phyloP scores from a whole-genome alignment of 64 coral and sea anemone genomes.

The Actinia equina region DNA sequence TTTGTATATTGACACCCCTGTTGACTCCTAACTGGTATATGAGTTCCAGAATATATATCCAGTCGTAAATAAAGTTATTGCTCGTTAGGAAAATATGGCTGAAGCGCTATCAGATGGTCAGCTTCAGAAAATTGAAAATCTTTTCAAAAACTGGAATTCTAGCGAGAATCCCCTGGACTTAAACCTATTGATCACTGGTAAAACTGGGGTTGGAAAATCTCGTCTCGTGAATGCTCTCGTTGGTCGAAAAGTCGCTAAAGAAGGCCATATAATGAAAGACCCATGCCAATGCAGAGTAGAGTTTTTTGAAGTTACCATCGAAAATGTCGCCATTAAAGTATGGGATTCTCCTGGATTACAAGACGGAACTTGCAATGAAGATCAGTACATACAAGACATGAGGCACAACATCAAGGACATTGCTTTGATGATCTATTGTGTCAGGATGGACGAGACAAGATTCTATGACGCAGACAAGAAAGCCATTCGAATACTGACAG shows the following conservation, averaged over 20 bases:
- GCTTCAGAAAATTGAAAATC: too few species aligned
- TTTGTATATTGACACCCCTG: too few species aligned
- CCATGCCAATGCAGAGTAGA: not conserved
- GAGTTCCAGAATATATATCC: too few species aligned
- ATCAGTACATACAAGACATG: not conserved
- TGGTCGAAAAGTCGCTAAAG: conserved; percentile 9
- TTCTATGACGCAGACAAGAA: conserved; percentile 2
- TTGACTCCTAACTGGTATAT: too few species aligned
- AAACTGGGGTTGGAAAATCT: conserved; percentile 48
- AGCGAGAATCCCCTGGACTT: not conserved
- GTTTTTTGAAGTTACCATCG: not conserved
- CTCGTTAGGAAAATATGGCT: too few species aligned
- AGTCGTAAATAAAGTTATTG: too few species aligned
- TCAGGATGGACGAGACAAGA: conserved; percentile 30
- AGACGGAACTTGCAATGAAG: conserved; percentile 14
- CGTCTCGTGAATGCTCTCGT: conserved; percentile 40
- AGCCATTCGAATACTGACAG: not conserved
- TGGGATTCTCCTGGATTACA: conserved; percentile 49
- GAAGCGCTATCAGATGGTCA: too few species aligned
- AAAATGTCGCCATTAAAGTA: not conserved
- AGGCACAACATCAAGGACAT: not conserved
- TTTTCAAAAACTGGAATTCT: too few species aligned
- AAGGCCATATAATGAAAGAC: not conserved
- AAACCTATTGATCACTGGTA: conserved; percentile 32
- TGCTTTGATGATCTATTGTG: conserved; percentile 33